Evolutionary conservation across 2,797 vertebrate genomes (phyloP).

Genomic region (Sebastiscus albofasciatus): DNA sequence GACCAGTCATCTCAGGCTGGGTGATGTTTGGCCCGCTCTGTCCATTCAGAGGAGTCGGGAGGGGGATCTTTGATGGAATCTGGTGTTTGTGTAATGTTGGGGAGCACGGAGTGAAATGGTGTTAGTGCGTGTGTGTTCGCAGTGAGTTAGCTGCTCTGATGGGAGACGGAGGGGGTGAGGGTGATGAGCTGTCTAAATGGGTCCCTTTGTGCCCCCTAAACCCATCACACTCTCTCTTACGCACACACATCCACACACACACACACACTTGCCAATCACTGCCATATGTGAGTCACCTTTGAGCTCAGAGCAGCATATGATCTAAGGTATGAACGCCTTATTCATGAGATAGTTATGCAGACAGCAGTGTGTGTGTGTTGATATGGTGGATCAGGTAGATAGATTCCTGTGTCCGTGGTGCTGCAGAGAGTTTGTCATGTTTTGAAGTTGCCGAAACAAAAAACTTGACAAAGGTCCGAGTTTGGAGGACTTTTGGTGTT

Average conservation of each 20-base stretch:
- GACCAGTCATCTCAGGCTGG: slow-evolving; percentile 58
- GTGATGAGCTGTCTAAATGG: slow-evolving; percentile 78
- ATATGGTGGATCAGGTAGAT: background rate
- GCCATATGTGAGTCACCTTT: slow-evolving; percentile 72
- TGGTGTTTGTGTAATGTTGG: slow-evolving; percentile 79
- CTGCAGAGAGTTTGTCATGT: slow-evolving; percentile 1
- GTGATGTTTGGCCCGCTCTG: slow-evolving; percentile 75
- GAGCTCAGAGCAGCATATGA: slow-evolving; percentile 28
- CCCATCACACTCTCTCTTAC: slow-evolving; percentile 53
- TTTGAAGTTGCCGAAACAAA: background rate
- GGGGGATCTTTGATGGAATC: slow-evolving; percentile 74
- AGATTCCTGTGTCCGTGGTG: background rate
- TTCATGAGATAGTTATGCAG: slow-evolving; percentile 40
- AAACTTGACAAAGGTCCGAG: background rate
- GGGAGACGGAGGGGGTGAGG: slow-evolving; percentile 31
- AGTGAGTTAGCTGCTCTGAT: background rate
- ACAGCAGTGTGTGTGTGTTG: background rate
- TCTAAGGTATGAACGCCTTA: slow-evolving; percentile 51
- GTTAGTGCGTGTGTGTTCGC: slow-evolving; percentile 32
- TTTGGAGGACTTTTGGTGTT: background rate
- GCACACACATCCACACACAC: background rate
- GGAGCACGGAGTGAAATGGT: slow-evolving; percentile 56
- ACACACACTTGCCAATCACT: slow-evolving; percentile 69
- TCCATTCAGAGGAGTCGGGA: slow-evolving; percentile 65
- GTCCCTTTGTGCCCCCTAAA: slow-evolving; percentile 74